phyloP scores from a whole-genome alignment of 1,140 invertebrate species.

The Eciton burchellii region DNA sequence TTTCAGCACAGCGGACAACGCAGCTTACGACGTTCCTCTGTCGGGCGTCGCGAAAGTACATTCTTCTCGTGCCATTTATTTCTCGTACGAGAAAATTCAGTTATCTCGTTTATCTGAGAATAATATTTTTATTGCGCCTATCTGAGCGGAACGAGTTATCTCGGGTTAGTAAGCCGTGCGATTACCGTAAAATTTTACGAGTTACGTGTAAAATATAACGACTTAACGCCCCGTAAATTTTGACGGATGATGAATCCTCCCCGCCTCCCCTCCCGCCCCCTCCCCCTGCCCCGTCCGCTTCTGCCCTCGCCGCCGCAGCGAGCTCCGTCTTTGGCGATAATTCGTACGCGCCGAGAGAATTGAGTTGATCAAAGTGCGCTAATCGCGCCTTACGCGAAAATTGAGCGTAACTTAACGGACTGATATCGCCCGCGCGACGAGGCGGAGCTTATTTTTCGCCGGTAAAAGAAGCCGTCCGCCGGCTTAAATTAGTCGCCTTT shows the following conservation, averaged over 20 bases:
- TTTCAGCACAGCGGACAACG: no score
- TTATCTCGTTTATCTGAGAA: constrained; percentile 26
- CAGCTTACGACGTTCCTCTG: no score
- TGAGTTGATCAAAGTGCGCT: neutral
- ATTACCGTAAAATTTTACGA: constrained; percentile 20
- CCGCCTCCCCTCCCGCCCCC: no score
- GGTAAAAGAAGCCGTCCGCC: constrained; percentile 34
- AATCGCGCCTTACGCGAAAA: neutral
- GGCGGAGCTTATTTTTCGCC: constrained; percentile 31
- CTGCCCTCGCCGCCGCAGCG: no score
- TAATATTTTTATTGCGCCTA: constrained; percentile 36
- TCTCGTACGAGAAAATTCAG: constrained; percentile 11
- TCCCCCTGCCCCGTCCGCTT: no score
- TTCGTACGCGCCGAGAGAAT: neutral
- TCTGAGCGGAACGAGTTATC: constrained; percentile 27
- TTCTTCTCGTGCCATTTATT: constrained; percentile 6
- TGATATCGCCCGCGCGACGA: constrained; percentile 2
- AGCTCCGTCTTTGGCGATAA: no score
- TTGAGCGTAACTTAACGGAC: neutral
- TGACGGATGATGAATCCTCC: neutral
- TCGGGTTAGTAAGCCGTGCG: neutral
- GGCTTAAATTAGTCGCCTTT: constrained; percentile 46
- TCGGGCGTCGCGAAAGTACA: no score
- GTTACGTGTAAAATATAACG: neutral
- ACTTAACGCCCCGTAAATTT: neutral